Percentiles rank a stretch among this genome's conserved stretches.
Conservation (phyloP, 2,888 invertebrate genomes). For the Drosophila niveifrons region DNA sequence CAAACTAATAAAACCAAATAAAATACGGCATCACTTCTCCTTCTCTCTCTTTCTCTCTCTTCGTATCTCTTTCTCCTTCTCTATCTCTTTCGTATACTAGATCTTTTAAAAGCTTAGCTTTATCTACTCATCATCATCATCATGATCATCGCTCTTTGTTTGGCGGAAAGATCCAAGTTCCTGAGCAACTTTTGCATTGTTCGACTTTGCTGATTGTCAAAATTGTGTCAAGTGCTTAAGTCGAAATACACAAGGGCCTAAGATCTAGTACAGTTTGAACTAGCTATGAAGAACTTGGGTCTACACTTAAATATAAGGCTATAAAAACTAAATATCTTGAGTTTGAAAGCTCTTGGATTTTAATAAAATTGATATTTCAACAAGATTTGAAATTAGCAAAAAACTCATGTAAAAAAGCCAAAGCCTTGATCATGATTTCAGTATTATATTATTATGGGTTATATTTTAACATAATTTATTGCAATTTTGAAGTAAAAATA, state of each 20-base stretch:
- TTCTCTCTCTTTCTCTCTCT: too few species aligned
- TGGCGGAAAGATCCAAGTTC: slow-evolving; percentile 3
- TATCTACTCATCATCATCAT: neutral
- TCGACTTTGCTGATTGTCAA: slow-evolving; percentile 4
- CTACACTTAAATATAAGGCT: too few species aligned
- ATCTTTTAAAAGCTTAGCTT: neutral
- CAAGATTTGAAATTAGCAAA: too few species aligned
- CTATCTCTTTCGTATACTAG: slow-evolving; percentile 1
- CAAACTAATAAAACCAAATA: slow-evolving; percentile 55
- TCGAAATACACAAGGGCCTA: neutral
- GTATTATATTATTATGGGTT: too few species aligned
- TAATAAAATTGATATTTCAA: too few species aligned
- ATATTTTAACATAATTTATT: too few species aligned
- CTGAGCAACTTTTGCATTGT: neutral
- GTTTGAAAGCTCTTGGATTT: too few species aligned
- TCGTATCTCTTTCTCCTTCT: too few species aligned
- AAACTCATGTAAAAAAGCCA: too few species aligned
- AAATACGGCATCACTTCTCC: neutral
- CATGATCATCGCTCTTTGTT: neutral
- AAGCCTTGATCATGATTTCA: too few species aligned
- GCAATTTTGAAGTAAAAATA: too few species aligned
- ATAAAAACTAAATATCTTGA: too few species aligned
- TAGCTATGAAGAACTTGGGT: neutral
- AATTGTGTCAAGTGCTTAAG: slow-evolving; percentile 16
- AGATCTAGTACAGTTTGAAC: neutral